Evolutionary conservation across 2,113 vertebrate genomes (phyloP).

Genomic region (Nesogale talazaci): DNA sequence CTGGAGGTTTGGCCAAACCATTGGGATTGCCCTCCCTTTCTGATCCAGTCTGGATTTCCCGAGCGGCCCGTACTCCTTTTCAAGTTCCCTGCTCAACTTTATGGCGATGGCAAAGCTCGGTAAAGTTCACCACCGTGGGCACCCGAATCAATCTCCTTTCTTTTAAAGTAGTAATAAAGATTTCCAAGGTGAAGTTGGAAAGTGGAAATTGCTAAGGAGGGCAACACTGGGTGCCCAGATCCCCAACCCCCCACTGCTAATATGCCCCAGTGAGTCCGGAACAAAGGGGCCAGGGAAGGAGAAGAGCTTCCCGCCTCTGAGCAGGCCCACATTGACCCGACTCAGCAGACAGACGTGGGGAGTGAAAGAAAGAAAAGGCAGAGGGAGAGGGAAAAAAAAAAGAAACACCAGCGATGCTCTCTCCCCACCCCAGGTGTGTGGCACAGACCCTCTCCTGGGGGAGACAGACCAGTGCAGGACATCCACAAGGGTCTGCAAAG

Average conservation of each 20-base stretch:
- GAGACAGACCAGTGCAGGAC: neutral
- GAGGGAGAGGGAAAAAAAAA: neutral
- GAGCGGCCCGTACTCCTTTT: neutral
- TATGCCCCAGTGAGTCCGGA: neutral
- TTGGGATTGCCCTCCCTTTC: neutral
- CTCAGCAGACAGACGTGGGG: neutral
- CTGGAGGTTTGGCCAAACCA: too few relatives aligned
- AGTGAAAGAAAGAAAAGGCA: neutral
- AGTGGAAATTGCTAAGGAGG: constrained; percentile 4
- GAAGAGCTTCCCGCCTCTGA: neutral
- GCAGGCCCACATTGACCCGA: neutral
- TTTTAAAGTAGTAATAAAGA: constrained; percentile 32
- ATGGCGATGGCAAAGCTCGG: neutral
- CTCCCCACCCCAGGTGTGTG: too few relatives aligned
- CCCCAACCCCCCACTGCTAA: neutral
- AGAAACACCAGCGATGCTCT: neutral
- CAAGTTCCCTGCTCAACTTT: constrained; percentile 7
- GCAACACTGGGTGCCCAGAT: neutral
- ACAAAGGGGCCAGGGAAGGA: constrained; percentile 42
- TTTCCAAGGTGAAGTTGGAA: constrained; percentile 39
- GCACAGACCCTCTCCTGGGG: neutral
- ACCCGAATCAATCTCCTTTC: too few relatives aligned
- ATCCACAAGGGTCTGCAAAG: neutral
- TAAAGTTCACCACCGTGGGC: constrained; percentile 41
- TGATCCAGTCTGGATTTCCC: neutral